Evolutionary conservation across 2,888 invertebrate species (phyloP), one percentile per base, ranked within the genome.

Genomic region (Agrotis segetum): DNA sequence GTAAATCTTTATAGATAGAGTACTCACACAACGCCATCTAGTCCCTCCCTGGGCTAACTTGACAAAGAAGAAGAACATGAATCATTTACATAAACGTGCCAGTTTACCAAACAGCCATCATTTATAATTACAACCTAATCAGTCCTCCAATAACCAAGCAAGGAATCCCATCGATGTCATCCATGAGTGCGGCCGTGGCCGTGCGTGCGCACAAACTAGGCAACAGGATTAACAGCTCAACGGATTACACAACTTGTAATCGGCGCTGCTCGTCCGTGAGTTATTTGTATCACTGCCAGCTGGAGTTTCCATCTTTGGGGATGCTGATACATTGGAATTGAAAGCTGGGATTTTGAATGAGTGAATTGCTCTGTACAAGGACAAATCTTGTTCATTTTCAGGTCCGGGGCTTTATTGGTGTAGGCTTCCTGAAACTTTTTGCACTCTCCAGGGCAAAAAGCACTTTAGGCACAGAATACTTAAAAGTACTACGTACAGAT

Each of bases 211-310:
- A 72, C 50, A 53, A 76, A 82, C 83, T 69, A 85, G 67, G 58
- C 72, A 82, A 76, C 65, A 67, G 76, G 83, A 79, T 85, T 76
- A 85, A 60, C 64, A 49, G 76, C 72, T 85, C 67, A 73, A 64
- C 61, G 67, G 46, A 67, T 82, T 73, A 85, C 72, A 63, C 61
- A 67, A 79, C 63, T 79, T 83, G 80, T 85, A 79, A 85, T 85
- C 80, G 72, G 55, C 34, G 72, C 58, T 67, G 47, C 65, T 79
- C 56, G 56, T 46, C 61, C 71, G 63, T 64, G 50, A 79, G 67
- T 50, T 69, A 76, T 67, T 62, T 60, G 81, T 79, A 71, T 74
- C 76, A 46, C 55, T 62, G 56, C 44, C 68, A 47, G 63, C 58
- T 58, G 59, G 34, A 72, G 64, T 67, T 77, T 74, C 34, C 50